phyloP scores from a whole-genome alignment of 2,113 vertebrate species.

The Megaceryle torquata region DNA sequence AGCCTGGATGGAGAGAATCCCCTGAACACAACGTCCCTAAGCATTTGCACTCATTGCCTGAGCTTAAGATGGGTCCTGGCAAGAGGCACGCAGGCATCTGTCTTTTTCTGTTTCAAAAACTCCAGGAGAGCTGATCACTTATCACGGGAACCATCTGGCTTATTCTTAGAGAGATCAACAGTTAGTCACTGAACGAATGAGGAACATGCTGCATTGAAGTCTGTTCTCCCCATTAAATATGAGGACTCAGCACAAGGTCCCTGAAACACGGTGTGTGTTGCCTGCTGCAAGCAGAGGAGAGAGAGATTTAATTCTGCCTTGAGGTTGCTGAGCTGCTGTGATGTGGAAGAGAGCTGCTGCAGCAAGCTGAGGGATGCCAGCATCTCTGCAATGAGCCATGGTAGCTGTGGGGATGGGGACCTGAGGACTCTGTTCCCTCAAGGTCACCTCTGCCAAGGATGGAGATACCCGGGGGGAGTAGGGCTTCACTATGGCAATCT shows the following conservation, averaged over 20 bases:
- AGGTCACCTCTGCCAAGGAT: not conserved
- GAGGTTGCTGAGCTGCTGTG: slow-evolving; percentile 3
- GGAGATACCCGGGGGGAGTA: not conserved
- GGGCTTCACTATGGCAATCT: not conserved
- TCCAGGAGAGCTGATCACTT: slow-evolving; percentile 67
- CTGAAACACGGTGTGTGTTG: not conserved
- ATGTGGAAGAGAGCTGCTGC: not conserved
- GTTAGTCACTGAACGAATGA: slow-evolving; percentile 54
- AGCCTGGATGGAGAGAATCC: slow-evolving; percentile 33
- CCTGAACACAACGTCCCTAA: not conserved
- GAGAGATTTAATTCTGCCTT: slow-evolving; percentile 18
- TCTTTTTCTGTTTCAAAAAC: slow-evolving; percentile 66
- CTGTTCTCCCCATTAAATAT: slow-evolving; percentile 39
- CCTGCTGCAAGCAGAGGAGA: not conserved
- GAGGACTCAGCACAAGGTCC: slow-evolving; percentile 38
- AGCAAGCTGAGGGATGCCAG: accelerated
- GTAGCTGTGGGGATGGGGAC: not conserved
- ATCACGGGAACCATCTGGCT: slow-evolving; percentile 63
- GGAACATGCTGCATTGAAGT: slow-evolving; percentile 50
- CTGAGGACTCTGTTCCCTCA: not conserved
- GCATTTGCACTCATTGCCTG: not conserved
- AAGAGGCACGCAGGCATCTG: slow-evolving; percentile 62
- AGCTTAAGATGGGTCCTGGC: slow-evolving; percentile 63
- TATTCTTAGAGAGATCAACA: slow-evolving; percentile 64
- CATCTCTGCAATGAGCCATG: not conserved